A percentile compares a stretch with the other conserved stretches of the same genome.
Evolutionary conservation across 2,113 vertebrate species (phyloP).

Genomic region (Calonectris borealis): DNA sequence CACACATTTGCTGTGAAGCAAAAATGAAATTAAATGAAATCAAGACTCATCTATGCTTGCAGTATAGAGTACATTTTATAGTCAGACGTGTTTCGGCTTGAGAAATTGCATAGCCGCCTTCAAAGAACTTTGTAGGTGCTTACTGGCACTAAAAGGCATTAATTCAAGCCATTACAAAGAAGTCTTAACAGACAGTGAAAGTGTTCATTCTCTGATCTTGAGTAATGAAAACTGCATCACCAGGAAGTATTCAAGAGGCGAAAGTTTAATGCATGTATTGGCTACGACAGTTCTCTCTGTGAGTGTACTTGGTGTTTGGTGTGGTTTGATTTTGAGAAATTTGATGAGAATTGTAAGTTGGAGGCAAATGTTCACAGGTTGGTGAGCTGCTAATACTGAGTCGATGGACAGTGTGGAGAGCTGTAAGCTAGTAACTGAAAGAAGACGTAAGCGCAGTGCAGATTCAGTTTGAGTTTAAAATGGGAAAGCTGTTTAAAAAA

Average conservation of each 20-base stretch:
- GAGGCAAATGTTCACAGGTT: not conserved
- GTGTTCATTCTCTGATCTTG: not conserved
- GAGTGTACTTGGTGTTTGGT: not conserved
- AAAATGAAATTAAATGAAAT: not conserved
- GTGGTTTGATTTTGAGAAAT: not conserved
- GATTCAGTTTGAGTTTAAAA: not conserved
- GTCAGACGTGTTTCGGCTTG: not conserved
- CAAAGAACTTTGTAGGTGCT: constrained; percentile 34
- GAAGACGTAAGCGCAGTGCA: not conserved
- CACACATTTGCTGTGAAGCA: not conserved
- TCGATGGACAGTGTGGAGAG: not conserved
- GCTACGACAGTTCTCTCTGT: not conserved
- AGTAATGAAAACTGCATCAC: not conserved
- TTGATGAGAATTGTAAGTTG: not conserved
- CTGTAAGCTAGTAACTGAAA: not conserved
- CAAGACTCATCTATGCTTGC: not conserved
- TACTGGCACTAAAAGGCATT: not conserved
- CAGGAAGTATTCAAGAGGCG: not conserved
- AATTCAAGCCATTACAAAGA: not conserved
- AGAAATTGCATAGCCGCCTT: not conserved
- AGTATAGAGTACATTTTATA: not conserved
- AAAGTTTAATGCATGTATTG: not conserved
- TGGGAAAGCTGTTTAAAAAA: not conserved
- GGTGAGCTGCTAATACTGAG: not conserved
- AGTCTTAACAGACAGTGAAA: not conserved